Evolutionary conservation across 64 coral and sea anemone species (phyloP).

Genomic region (Montipora capricornis): DNA sequence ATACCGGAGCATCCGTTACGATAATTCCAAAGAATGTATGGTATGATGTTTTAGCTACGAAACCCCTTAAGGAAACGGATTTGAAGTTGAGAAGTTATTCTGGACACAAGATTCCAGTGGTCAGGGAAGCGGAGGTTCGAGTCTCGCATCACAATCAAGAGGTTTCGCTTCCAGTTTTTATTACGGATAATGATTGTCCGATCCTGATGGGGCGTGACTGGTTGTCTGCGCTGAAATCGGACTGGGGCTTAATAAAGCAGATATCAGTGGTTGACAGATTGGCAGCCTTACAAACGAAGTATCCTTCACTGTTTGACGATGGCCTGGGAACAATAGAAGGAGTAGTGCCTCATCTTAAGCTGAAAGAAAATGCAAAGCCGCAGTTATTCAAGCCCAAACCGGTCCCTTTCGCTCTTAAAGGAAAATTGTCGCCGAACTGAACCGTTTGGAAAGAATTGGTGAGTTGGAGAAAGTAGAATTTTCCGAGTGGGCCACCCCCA

Average conservation of each 20-base stretch:
- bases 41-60: neutral
- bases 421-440: conserved; percentile 3
- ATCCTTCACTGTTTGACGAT: neutral
- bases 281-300: neutral
- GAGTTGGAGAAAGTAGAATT: conserved; percentile 30
- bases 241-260: neutral
- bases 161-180: neutral
- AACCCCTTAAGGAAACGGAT: too few relatives aligned
- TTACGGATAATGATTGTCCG: conserved; percentile 17
- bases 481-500: too few relatives aligned
- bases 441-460: neutral
- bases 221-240: conserved; percentile 12
- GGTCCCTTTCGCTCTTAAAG: conserved; percentile 56
- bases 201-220: neutral
- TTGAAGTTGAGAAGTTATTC: neutral
- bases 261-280: neutral
- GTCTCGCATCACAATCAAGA: too few relatives aligned
- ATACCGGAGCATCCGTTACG: neutral
- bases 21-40: conserved; percentile 27
- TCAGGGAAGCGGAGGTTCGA: neutral
- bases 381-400: conserved; percentile 53
- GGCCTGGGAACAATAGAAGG: conserved; percentile 46
- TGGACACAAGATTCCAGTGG: conserved; percentile 5
- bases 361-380: conserved; percentile 55
- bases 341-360: conserved; percentile 54